Evolutionary conservation across 2,113 vertebrate species (phyloP), one percentile per base, ranked within the genome.

Genomic region (Peromyscus polionotus): DNA sequence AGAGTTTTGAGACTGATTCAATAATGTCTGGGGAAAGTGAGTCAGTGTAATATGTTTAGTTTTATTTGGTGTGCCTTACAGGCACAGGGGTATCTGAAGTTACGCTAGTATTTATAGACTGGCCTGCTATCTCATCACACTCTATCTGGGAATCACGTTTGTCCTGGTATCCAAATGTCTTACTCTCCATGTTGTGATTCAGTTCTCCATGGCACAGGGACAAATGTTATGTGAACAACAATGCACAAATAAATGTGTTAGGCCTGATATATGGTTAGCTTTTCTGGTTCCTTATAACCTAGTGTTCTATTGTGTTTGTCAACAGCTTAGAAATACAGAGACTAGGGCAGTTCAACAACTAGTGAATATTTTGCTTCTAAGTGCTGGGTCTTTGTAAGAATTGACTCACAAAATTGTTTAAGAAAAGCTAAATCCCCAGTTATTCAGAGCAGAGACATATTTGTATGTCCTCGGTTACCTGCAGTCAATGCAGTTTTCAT

Each of bases 81-180:
- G 51, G 80, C 81, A 75, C 96, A 76, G 33, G 68, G 80, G 0
- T 79, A 48, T 96, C 75, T 48, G 24, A 36, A 68, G 87, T 42
- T 86, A 2, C 5, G 75, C 51, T 91, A 88, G 22, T 94, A 19
- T 75, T 97, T 77, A 79, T 86, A 36, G 76, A 92, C 92, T 95
- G 95, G 86, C 92, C 79, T 73, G 72, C 83, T 96, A 20, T 10
- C 75, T 65, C 51, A 80, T 85, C 68, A 59, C 19, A 81, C 68
- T 42, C 88, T 93, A 95, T 31, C 75, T 91, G 84, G 97, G 97
- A 97, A 95, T 85, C 90, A 94, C 51, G 85, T 93, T 97, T 90
- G 57, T 94, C 92, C 73, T 75, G 70, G n/a, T 72, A 95, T 97
- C 94, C 48, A 45, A 90, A 87, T 76, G 72, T 70, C 67, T 89